Evolutionary conservation across 2,113 vertebrate genomes (phyloP).

Genomic region (Nothocercus julius): DNA sequence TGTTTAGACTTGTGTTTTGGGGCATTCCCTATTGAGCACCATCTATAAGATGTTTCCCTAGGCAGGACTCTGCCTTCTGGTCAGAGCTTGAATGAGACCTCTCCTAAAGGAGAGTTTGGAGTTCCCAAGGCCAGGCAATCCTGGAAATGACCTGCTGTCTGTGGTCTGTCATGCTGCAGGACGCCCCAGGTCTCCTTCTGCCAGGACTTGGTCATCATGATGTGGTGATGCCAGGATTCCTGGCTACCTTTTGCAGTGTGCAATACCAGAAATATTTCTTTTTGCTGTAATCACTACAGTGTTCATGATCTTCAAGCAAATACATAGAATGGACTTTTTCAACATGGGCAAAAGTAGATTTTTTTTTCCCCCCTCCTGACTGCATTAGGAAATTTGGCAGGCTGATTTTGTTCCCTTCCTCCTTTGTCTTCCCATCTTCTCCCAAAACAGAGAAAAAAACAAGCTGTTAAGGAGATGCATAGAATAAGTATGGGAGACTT

Average conservation of each 20-base stretch:
- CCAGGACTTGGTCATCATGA: neutral
- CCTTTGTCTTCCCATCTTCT: neutral
- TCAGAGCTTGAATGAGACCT: neutral
- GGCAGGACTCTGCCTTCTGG: neutral
- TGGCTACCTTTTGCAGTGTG: neutral
- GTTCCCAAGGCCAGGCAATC: neutral
- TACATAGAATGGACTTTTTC: neutral
- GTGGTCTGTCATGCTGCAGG: too few species aligned
- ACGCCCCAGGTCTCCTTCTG: too few species aligned
- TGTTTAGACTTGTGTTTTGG: neutral
- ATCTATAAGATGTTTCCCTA: neutral
- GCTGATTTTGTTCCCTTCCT: neutral
- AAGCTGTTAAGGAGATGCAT: neutral
- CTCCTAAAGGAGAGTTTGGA: neutral
- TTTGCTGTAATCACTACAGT: neutral
- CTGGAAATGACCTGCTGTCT: neutral
- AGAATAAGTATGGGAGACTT: neutral
- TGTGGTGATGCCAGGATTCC: too few species aligned
- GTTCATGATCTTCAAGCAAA: neutral
- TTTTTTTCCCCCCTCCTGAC: too few species aligned
- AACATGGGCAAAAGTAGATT: neutral
- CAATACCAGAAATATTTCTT: too few species aligned
- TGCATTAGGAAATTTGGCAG: neutral
- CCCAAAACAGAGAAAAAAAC: neutral
- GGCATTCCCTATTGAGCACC: neutral